phyloP scores from a whole-genome alignment of 2,888 invertebrate species.

The Epirrita christyi region DNA sequence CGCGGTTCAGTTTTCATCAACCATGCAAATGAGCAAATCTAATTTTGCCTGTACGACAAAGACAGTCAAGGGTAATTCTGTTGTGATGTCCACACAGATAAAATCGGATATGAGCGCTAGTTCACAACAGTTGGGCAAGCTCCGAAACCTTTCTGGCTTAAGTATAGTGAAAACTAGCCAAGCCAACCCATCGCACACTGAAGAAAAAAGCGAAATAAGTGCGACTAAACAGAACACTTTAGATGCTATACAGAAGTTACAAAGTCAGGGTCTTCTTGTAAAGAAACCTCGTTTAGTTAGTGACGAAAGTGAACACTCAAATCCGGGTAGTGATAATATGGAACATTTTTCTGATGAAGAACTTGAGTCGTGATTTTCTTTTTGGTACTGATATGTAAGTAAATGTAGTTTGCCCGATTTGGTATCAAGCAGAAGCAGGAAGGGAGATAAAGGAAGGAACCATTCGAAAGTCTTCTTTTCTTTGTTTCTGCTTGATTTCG shows the following conservation, averaged over 20 bases:
- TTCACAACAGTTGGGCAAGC: conserved; percentile 64
- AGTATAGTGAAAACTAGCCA: conserved; percentile 67
- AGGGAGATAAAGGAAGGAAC: background rate
- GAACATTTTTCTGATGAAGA: conserved; percentile 48
- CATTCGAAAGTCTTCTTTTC: background rate
- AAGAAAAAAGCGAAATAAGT: conserved; percentile 62
- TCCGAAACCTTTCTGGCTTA: conserved; percentile 62
- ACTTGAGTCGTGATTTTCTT: conserved; percentile 39
- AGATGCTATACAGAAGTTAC: conserved; percentile 75
- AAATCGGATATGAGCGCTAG: conserved; percentile 63
- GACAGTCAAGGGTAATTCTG: conserved; percentile 60
- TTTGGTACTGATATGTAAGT: background rate
- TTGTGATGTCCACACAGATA: conserved; percentile 63
- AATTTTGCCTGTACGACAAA: conserved; percentile 64
- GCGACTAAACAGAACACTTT: conserved; percentile 63
- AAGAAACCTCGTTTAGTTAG: conserved; percentile 71
- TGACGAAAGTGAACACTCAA: conserved; percentile 55
- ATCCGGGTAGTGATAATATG: conserved; percentile 51
- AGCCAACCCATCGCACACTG: conserved; percentile 62
- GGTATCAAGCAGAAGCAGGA: too few species aligned
- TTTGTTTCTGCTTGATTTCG: conserved; percentile 2
- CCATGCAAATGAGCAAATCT: conserved; percentile 59
- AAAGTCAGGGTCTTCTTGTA: conserved; percentile 73
- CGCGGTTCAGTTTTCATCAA: conserved; percentile 53
- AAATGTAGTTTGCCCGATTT: too few species aligned